These are phyloP conservation scores for Synanthedon vespiformis DNA, from an alignment of 2,888 invertebrate genomes.

Conservation along the genomic window DNA sequence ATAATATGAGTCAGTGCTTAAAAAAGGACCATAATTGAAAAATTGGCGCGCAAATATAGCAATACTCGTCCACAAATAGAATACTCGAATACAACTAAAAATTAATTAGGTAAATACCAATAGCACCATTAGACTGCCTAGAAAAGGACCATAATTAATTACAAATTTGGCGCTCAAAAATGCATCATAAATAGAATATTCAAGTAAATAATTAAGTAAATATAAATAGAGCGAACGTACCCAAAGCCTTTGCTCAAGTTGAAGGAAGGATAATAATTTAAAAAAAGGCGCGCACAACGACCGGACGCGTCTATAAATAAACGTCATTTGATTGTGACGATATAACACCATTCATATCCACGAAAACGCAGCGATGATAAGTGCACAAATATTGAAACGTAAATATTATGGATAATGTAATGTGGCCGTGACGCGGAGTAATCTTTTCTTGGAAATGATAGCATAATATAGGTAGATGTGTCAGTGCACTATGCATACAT, in stretches of 20 bases:
- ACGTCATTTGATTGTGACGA: slow-evolving; percentile 3
- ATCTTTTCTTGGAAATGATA: neutral
- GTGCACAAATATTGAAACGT: neutral
- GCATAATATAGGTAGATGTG: neutral
- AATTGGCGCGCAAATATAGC: too few species aligned
- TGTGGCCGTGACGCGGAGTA: neutral
- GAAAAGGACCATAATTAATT: too few species aligned
- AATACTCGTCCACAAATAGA: too few species aligned
- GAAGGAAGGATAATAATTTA: neutral
- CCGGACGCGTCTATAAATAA: slow-evolving; percentile 5
- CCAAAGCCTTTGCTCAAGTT: neutral
- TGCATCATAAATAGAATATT: too few species aligned
- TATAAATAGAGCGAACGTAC: too few species aligned
- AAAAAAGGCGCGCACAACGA: slow-evolving; percentile 1
- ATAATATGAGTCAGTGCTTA: too few species aligned
- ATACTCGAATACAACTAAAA: too few species aligned
- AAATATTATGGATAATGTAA: neutral
- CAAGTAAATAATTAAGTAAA: too few species aligned
- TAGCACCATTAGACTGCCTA: too few species aligned
- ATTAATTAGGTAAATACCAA: too few species aligned
- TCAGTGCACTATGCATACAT: neutral
- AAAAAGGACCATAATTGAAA: too few species aligned
- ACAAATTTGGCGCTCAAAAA: too few species aligned
- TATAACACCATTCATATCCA: neutral
- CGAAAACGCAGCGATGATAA: neutral